A percentile compares a stretch with the other conserved stretches of the same genome.
Evolutionary conservation across 2,113 vertebrate genomes (phyloP).

Genomic region (Lynx canadensis): DNA sequence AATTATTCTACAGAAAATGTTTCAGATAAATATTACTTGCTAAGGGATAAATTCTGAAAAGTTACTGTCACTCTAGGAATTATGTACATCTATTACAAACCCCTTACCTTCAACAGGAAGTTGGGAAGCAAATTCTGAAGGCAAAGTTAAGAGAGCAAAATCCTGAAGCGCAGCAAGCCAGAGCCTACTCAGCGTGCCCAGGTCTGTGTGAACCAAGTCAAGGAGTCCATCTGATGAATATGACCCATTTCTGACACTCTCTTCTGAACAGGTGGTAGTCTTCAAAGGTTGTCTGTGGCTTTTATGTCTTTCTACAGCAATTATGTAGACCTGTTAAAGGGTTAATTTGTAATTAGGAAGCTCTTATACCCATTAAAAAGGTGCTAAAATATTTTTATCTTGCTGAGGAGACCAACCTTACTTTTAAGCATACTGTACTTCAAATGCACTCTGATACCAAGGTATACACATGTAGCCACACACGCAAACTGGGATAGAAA

Average conservation of each 20-base stretch:
- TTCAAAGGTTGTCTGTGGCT: slow-evolving; percentile 75
- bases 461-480: neutral
- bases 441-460: slow-evolving; percentile 22
- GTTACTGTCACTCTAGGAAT: neutral
- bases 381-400: neutral
- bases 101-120: slow-evolving; percentile 91
- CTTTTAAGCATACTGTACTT: neutral
- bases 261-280: slow-evolving; percentile 71
- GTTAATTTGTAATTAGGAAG: slow-evolving; percentile 64
- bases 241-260: slow-evolving; percentile 64
- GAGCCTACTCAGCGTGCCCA: slow-evolving; percentile 91
- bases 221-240: slow-evolving; percentile 85
- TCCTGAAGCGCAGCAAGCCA: slow-evolving; percentile 96
- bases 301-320: slow-evolving; percentile 90
- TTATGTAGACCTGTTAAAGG: slow-evolving; percentile 92
- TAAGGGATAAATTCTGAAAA: slow-evolving; percentile 32
- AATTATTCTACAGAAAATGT: neutral
- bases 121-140: slow-evolving; percentile 88
- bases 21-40: slow-evolving; percentile 1
- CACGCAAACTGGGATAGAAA: slow-evolving; percentile 13
- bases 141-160: slow-evolving; percentile 92
- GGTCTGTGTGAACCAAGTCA: slow-evolving; percentile 91
- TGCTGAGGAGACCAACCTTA: neutral
- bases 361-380: neutral
- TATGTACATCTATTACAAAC: slow-evolving; percentile 23